Conservation (phyloP, 2,888 invertebrate species). For the Barypeithes pellucidus region DNA sequence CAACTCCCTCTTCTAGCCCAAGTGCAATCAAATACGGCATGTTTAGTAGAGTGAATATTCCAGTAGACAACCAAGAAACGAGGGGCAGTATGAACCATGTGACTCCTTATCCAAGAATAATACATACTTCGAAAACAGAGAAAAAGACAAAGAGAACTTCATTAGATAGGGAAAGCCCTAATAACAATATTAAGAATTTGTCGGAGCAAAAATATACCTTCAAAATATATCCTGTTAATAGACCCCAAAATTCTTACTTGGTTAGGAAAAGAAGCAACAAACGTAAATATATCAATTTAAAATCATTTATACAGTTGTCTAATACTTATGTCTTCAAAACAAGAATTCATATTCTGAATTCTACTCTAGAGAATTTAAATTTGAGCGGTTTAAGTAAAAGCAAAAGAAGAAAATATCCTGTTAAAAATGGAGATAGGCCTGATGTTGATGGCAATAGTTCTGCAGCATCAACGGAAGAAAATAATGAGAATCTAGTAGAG, state of each 20-base stretch:
- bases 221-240: conserved; percentile 53
- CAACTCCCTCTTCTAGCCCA: conserved; percentile 24
- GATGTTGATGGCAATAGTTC: not conserved
- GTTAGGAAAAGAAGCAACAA: conserved; percentile 54
- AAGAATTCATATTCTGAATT: conserved; percentile 16
- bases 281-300: conserved; percentile 57
- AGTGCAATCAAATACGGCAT: not conserved
- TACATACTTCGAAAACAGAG: not conserved
- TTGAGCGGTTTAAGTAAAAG: not conserved
- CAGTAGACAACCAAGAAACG: not conserved
- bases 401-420: not conserved
- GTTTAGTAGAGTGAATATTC: not conserved
- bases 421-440: not conserved
- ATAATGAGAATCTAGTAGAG: not conserved
- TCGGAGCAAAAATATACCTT: conserved; percentile 41
- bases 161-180: not conserved
- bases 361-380: conserved; percentile 10
- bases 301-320: conserved; percentile 51
- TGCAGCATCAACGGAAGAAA: not conserved
- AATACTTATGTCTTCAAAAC: conserved; percentile 51
- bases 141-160: not conserved
- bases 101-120: not conserved
- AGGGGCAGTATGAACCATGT: not conserved
- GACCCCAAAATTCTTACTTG: conserved; percentile 39
- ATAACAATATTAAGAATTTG: not conserved